Evolutionary conservation across 2,888 invertebrate genomes (phyloP), one percentile per base, ranked within the genome.

Genomic region (Spatulosminthurus flaviceps): DNA sequence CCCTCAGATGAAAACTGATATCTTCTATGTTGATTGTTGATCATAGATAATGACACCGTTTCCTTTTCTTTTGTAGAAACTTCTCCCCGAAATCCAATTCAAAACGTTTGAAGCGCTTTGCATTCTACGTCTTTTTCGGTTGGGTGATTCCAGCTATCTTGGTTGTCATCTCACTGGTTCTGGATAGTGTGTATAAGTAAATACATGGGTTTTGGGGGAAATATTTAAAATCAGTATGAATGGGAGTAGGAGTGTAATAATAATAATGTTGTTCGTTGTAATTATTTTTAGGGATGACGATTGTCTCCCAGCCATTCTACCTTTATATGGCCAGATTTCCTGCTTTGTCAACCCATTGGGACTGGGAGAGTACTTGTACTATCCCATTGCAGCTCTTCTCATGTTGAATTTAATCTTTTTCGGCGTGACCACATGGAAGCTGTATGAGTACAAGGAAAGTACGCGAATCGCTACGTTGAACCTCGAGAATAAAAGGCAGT

Each of bases 401-500:
- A 24, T 42, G 0, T 26, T 79, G 13, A 79, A 79, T 61, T 43
- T 76, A n/a, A 29, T 79, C 22, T 79, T 79, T 13, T 75, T 79
- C 69, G 26, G 51, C 13, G 34, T 79, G 7, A 79, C 79, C 24
- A 79, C 69, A 22, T 79, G 69, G 69, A 79, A 79, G 61, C 24
- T 79, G 0, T 74, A 79, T 26, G 75, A 66, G 60, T 79, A 79
- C 70, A 75, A 79, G 24, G 34, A 79, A 43, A 76, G 75, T 16
- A 79, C 79, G 24, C 75, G 79, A 1, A 75, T 79, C 13, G 79
- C 79, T 1, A 79, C 75, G 19, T 41, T 28, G 26, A 79, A 70
- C 42, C 13, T 78, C 29, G 79, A 76, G 41, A 79, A 69, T 60
- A 79, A 79, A 41, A 41, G 66, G 19, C 79, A 79, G 26, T 61